A percentile compares a stretch with the other conserved stretches of the same genome.
Evolutionary conservation across 2,113 vertebrate species (phyloP).

Genomic region (Aegotheles bennettii): DNA sequence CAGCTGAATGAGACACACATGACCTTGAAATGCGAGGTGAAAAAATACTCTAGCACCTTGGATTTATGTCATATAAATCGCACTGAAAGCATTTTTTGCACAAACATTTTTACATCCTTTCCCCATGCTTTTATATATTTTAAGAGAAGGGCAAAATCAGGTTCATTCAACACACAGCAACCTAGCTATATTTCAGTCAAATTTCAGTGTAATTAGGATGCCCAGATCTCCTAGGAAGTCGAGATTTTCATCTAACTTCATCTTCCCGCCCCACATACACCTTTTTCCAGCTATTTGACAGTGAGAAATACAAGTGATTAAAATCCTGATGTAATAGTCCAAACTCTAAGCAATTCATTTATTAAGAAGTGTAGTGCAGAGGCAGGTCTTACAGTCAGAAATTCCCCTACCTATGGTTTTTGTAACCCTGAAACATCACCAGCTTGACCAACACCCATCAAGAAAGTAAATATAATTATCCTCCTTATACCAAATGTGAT

Average conservation of each 20-base stretch:
- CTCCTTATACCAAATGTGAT: neutral
- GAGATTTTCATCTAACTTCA: neutral
- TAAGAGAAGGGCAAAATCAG: neutral
- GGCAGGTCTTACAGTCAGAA: neutral
- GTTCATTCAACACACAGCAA: neutral
- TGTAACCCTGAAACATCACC: neutral
- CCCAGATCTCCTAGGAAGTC: neutral
- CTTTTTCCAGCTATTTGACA: neutral
- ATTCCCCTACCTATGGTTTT: neutral
- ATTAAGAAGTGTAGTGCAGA: neutral
- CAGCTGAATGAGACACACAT: neutral
- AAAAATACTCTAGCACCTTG: neutral
- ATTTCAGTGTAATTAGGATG: neutral
- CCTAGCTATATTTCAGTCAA: neutral
- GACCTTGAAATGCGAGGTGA: neutral
- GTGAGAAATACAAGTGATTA: neutral
- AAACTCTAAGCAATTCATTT: neutral
- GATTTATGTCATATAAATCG: neutral
- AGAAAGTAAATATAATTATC: neutral
- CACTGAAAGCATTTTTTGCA: neutral
- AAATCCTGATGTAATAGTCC: neutral
- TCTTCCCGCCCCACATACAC: rapidly evolving
- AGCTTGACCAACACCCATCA: neutral
- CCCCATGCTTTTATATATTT: neutral
- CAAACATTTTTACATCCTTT: neutral